Evolutionary conservation across 2,113 vertebrate species (phyloP).

Genomic region (Lathamus discolor): DNA sequence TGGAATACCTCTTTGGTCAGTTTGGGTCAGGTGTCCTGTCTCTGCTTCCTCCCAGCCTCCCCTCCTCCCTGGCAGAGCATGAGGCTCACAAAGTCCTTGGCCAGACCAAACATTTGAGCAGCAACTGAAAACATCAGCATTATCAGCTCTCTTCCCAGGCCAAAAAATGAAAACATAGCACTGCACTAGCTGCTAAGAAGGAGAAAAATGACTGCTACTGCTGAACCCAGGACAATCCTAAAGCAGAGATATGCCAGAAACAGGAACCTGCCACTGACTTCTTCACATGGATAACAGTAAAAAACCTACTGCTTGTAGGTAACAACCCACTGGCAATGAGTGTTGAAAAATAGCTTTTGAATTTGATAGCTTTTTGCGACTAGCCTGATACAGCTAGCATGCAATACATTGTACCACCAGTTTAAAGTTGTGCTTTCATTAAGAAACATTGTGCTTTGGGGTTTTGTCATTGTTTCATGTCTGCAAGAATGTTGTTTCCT

Average conservation of each 20-base stretch:
- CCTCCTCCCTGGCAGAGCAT: too few relatives aligned
- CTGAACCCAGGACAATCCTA: background rate
- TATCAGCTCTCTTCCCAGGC: too few relatives aligned
- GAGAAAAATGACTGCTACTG: too few relatives aligned
- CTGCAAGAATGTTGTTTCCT: background rate
- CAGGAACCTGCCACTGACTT: constrained; percentile 38
- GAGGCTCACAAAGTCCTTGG: too few relatives aligned
- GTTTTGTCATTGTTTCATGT: background rate
- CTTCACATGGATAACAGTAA: constrained; percentile 14
- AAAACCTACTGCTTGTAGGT: constrained; percentile 23
- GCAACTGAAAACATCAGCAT: too few relatives aligned
- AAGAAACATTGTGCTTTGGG: background rate
- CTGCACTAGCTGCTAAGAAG: too few relatives aligned
- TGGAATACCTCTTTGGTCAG: too few relatives aligned
- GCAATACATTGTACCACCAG: background rate
- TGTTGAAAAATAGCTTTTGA: constrained; percentile 29
- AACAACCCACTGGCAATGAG: background rate
- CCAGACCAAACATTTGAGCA: too few relatives aligned
- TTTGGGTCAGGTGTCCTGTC: too few relatives aligned
- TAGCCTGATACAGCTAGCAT: background rate
- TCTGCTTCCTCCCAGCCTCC: too few relatives aligned
- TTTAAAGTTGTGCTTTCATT: background rate
- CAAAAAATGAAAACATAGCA: too few relatives aligned
- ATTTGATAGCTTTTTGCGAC: background rate
- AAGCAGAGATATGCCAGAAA: constrained; percentile 35